phyloP scores from a whole-genome alignment of 2,888 invertebrate genomes.

The Plebejus melissa region DNA sequence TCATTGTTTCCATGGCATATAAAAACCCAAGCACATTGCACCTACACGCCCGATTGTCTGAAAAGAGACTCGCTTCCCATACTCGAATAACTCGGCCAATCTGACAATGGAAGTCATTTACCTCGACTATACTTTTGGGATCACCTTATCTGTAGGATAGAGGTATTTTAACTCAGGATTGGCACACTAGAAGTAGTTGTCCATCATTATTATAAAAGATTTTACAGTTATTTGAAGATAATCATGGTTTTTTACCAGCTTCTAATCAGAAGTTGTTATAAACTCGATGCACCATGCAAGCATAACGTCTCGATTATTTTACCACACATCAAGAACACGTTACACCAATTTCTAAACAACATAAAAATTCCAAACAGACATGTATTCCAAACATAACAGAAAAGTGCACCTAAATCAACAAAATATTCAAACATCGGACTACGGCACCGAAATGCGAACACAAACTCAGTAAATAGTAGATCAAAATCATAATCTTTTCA shows the following conservation, averaged over 20 bases:
- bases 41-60: conserved; percentile 10
- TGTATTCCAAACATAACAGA: conserved; percentile 7
- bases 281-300: not conserved
- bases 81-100: conserved; percentile 18
- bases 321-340: not conserved
- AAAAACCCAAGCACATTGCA: conserved; percentile 21
- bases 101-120: not conserved
- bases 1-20: conserved; percentile 15
- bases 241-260: not conserved
- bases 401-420: conserved; percentile 16
- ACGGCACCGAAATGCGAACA: conserved; percentile 15
- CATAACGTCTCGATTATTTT: not conserved
- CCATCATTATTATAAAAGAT: too few relatives aligned
- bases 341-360: conserved; percentile 10
- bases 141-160: not conserved
- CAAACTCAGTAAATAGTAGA: not conserved
- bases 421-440: not conserved
- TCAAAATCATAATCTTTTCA: conserved; percentile 11
- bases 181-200: too few relatives aligned
- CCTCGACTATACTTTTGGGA: not conserved
- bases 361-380: conserved; percentile 16
- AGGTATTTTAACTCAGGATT: too few relatives aligned
- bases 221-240: not conserved
- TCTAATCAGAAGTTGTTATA: not conserved
- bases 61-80: conserved; percentile 18